Evolutionary conservation across 2,797 vertebrate genomes (phyloP).

Genomic region (Manis javanica): DNA sequence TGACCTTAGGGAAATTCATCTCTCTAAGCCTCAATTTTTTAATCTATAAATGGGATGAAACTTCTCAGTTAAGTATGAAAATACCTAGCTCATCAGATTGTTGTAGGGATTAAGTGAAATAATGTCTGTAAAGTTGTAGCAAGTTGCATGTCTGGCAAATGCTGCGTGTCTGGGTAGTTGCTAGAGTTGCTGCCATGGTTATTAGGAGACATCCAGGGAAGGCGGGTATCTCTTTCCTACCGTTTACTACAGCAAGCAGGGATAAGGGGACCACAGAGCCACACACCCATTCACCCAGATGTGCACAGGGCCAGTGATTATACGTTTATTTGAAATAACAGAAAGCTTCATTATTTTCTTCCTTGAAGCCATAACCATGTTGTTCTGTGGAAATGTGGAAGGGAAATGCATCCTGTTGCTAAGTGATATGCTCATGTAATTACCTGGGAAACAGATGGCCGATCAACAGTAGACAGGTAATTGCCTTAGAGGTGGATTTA

Average conservation of each 20-base stretch:
- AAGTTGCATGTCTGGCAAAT: neutral
- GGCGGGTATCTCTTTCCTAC: neutral
- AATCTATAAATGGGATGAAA: constrained; percentile 11
- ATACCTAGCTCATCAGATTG: neutral
- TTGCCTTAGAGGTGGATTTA: constrained; percentile 60
- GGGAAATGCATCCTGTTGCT: neutral
- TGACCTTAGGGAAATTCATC: neutral
- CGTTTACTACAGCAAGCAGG: neutral
- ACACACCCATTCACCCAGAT: neutral
- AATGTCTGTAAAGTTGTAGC: neutral
- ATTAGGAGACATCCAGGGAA: neutral
- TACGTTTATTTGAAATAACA: neutral
- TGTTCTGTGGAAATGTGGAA: constrained; percentile 27
- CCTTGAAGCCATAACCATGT: neutral
- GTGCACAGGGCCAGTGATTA: neutral
- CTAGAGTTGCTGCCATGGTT: neutral
- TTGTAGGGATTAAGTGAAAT: neutral
- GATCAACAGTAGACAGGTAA: constrained; percentile 72
- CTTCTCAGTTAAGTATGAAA: neutral
- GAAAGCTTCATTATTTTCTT: neutral
- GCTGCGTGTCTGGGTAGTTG: neutral
- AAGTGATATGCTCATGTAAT: constrained; percentile 63
- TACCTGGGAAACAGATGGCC: constrained; percentile 70
- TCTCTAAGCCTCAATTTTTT: constrained; percentile 26
- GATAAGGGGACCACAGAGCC: neutral